A percentile compares a stretch with the other conserved stretches of the same genome.
These are phyloP conservation scores for Nannoperca obscura DNA, from an alignment of 2,797 vertebrate species.

Conservation along the genomic window DNA sequence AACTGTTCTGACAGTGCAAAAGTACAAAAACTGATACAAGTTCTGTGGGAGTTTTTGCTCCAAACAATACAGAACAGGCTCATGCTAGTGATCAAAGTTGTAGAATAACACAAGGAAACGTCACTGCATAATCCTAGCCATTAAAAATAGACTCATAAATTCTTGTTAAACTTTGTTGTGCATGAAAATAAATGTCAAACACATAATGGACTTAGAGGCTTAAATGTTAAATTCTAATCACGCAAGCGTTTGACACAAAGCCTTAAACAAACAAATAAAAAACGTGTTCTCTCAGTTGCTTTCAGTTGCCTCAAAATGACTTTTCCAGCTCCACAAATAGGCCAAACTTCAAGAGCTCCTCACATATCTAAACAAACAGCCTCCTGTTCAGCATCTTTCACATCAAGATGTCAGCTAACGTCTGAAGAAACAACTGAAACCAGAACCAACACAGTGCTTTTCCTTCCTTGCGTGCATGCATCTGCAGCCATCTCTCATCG, in stretches of 20 bases:
- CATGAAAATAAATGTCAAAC: conserved; percentile 57
- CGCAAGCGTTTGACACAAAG: conserved; percentile 46
- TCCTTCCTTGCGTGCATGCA: conserved; percentile 28
- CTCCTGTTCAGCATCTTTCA: conserved; percentile 36
- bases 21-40: conserved; percentile 66
- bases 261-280: conserved; percentile 38
- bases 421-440: conserved; percentile 40
- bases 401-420: conserved; percentile 47
- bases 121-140: conserved; percentile 54
- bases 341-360: conserved; percentile 62
- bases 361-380: conserved; percentile 57
- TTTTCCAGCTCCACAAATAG: conserved; percentile 58
- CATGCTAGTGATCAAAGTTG: conserved; percentile 66
- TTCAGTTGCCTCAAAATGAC: conserved; percentile 38
- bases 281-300: conserved; percentile 19
- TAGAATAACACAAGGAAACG: conserved; percentile 58
- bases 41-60: conserved; percentile 66
- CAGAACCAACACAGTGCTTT: conserved; percentile 49
- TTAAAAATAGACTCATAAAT: conserved; percentile 64
- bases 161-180: conserved; percentile 52
- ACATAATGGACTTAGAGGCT: conserved; percentile 55
- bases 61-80: conserved; percentile 62
- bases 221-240: conserved; percentile 65
- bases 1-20: conserved; percentile 72
- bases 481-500: conserved; percentile 51